Evolutionary conservation across 2,113 vertebrate species (phyloP).

Genomic region (human): DNA sequence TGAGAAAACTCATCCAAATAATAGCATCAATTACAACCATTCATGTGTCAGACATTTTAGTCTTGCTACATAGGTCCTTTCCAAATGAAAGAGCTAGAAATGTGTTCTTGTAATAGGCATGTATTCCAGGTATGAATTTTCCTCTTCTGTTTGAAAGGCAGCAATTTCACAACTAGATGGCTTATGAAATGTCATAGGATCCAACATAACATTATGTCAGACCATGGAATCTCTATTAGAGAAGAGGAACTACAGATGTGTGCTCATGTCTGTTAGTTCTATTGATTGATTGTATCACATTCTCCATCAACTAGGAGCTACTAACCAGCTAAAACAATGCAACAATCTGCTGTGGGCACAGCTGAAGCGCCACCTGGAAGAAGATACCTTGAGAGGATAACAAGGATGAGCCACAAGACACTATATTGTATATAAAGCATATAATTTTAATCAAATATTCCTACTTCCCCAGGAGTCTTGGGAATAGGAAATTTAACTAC

Average conservation of each 20-base stretch:
- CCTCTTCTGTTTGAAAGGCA: neutral
- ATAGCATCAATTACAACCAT: neutral
- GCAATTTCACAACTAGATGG: neutral
- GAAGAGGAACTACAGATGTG: neutral
- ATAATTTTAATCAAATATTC: neutral
- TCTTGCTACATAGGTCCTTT: neutral
- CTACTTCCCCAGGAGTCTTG: neutral
- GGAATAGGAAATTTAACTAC: neutral
- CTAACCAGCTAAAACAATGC: neutral
- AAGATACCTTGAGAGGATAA: neutral
- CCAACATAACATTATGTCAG: neutral
- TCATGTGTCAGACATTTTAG: neutral
- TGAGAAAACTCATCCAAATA: neutral
- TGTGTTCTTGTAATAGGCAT: neutral
- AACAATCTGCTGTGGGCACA: too few species aligned
- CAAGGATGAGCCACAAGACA: neutral
- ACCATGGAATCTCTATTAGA: neutral
- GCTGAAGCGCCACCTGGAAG: neutral
- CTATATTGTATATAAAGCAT: neutral
- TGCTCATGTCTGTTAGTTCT: neutral
- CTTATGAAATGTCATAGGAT: neutral
- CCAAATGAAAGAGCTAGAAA: neutral
- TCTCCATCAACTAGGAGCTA: neutral
- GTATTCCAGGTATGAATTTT: neutral
- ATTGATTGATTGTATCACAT: neutral